These are phyloP conservation scores for Polyergus mexicanus DNA, from an alignment of 1,140 invertebrate genomes.

Conservation along the genomic window DNA sequence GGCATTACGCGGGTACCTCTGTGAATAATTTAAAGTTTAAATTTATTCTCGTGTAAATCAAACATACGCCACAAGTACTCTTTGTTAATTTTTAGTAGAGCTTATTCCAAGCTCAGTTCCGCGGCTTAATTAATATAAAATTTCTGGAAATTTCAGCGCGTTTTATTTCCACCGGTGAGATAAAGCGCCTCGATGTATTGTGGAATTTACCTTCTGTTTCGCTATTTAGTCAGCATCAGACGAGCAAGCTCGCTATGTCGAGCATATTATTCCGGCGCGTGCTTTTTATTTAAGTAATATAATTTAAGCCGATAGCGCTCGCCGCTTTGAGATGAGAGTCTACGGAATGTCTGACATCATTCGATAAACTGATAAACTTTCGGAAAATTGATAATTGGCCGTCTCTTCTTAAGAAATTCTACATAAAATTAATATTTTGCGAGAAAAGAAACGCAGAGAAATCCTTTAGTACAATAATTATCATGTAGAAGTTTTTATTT, in stretches of 20 bases:
- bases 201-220: conserved; percentile 64
- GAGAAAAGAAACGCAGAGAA: neutral
- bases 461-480: conserved; percentile 31
- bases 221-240: conserved; percentile 61
- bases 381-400: neutral
- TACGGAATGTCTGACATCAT: neutral
- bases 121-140: conserved; percentile 71
- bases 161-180: conserved; percentile 63
- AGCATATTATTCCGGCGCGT: conserved; percentile 36
- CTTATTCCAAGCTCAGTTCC: conserved; percentile 34
- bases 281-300: conserved; percentile 49
- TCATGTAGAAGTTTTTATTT: conserved; percentile 42
- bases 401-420: neutral
- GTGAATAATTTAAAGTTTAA: conserved; percentile 49
- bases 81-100: conserved; percentile 62
- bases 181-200: conserved; percentile 57
- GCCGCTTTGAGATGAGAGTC: conserved; percentile 4
- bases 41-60: conserved; percentile 59
- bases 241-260: conserved; percentile 26
- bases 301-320: conserved; percentile 31
- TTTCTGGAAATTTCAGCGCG: conserved; percentile 32
- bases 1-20: conserved; percentile 28
- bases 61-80: conserved; percentile 47
- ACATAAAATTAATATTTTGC: neutral
- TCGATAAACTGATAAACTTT: neutral